Percentiles rank a stretch among this genome's conserved stretches.
These are phyloP conservation scores for Drosophila grimshawi DNA, from an alignment of 1,140 invertebrate species.

Conservation along the genomic window DNA sequence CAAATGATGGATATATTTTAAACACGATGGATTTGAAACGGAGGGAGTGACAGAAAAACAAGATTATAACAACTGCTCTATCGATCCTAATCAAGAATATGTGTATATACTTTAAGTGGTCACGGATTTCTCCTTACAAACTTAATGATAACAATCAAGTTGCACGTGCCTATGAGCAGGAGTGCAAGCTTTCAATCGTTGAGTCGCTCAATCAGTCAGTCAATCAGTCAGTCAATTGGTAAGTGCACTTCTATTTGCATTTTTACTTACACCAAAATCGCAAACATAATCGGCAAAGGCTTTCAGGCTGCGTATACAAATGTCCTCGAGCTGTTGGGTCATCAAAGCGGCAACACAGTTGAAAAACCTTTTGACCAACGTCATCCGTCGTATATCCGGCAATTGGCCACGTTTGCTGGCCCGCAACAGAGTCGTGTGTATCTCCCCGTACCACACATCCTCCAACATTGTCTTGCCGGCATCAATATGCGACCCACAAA, in stretches of 20 bases:
- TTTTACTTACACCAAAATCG: constrained; percentile 88
- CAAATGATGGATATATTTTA: no score
- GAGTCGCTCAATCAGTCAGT: not conserved
- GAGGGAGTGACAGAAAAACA: no score
- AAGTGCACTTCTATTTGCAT: not conserved
- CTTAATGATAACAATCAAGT: no score
- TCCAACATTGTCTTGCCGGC: constrained; percentile 86
- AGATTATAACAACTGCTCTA: no score
- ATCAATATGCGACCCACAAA: constrained; percentile 85
- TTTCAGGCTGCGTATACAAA: constrained; percentile 92
- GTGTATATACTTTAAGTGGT: no score
- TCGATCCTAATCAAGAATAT: no score
- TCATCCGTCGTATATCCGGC: constrained; percentile 88
- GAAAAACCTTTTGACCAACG: constrained; percentile 90
- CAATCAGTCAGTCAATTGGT: constrained; percentile 2
- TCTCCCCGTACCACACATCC: constrained; percentile 87
- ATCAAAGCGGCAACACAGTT: constrained; percentile 94
- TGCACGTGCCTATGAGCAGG: no score
- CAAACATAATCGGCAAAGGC: constrained; percentile 92
- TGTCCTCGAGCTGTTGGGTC: constrained; percentile 92
- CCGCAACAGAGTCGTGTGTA: constrained; percentile 88
- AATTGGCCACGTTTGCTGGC: constrained; percentile 91
- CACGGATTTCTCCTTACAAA: no score
- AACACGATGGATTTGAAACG: no score
- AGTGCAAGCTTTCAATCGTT: not conserved